phyloP scores from a whole-genome alignment of 2,113 vertebrate species.

The Paralichthys olivaceus region DNA sequence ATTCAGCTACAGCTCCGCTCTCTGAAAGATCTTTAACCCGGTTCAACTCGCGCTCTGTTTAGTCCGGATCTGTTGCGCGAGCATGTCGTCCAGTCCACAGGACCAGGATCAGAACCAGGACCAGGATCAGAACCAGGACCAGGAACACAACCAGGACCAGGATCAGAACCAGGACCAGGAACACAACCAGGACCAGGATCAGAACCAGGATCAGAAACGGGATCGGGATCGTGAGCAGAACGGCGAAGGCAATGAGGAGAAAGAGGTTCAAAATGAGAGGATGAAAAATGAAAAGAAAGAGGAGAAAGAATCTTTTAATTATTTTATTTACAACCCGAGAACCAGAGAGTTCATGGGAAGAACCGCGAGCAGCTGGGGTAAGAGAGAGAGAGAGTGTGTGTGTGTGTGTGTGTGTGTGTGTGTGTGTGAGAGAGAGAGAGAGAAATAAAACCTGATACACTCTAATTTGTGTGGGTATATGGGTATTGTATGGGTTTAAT shows the following conservation, averaged over 20 bases:
- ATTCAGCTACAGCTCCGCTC: not conserved
- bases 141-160: too few relatives aligned
- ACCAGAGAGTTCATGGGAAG: constrained; percentile 90
- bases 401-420: not conserved
- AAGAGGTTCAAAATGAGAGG: not conserved
- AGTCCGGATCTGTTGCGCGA: not conserved
- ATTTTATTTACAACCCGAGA: constrained; percentile 88
- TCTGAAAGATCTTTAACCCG: not conserved
- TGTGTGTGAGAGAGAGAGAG: too few relatives aligned
- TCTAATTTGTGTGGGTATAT: too few relatives aligned
- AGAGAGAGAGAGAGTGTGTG: not conserved
- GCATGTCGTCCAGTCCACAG: constrained; percentile 38
- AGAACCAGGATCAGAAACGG: too few relatives aligned
- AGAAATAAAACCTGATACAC: too few relatives aligned
- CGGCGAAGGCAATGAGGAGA: not conserved
- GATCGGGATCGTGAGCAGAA: too few relatives aligned
- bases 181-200: too few relatives aligned
- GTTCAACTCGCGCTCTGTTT: constrained; percentile 5
- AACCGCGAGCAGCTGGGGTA: constrained; percentile 82
- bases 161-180: too few relatives aligned
- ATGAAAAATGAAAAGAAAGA: constrained; percentile 55
- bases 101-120: not conserved
- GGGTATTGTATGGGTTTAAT: too few relatives aligned
- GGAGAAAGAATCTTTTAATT: constrained; percentile 83
- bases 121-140: too few relatives aligned